A percentile compares a stretch with the other conserved stretches of the same genome.
These are phyloP conservation scores for Pomatorhinus ruficollis DNA, from an alignment of 2,113 vertebrate genomes.

Conservation along the genomic window DNA sequence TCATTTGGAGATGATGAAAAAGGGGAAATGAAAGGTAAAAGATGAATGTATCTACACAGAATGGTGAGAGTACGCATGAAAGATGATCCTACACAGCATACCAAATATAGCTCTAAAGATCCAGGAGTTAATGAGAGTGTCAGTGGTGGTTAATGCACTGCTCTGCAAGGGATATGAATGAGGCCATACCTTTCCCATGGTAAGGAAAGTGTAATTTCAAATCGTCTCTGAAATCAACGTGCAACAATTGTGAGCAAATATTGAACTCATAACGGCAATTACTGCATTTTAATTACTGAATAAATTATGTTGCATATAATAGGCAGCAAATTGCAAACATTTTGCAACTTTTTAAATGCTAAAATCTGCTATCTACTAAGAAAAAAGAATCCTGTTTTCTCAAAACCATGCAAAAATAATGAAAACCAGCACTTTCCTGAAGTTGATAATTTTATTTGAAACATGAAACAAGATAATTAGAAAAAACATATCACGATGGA, in stretches of 20 bases:
- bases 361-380: neutral
- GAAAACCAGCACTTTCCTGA: neutral
- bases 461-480: neutral
- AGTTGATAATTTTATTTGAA: neutral
- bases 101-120: slow-evolving; percentile 21
- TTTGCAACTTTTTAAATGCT: neutral
- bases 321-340: neutral
- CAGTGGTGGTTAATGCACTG: neutral
- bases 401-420: neutral
- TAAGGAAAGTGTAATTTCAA: neutral
- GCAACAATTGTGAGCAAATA: slow-evolving; percentile 9
- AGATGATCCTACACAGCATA: neutral
- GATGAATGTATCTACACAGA: neutral
- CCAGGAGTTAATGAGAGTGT: slow-evolving; percentile 22
- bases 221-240: neutral
- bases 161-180: slow-evolving; percentile 7
- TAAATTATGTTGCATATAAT: neutral
- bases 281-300: slow-evolving; percentile 7
- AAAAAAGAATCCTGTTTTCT: neutral
- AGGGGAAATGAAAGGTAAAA: slow-evolving; percentile 8
- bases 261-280: neutral
- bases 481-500: neutral
- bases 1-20: neutral
- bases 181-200: neutral
- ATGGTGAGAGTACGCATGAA: neutral